Evolutionary conservation across 2,113 vertebrate genomes (phyloP), one percentile per base, ranked within the genome.

Genomic region (Lipotes vexillifer): DNA sequence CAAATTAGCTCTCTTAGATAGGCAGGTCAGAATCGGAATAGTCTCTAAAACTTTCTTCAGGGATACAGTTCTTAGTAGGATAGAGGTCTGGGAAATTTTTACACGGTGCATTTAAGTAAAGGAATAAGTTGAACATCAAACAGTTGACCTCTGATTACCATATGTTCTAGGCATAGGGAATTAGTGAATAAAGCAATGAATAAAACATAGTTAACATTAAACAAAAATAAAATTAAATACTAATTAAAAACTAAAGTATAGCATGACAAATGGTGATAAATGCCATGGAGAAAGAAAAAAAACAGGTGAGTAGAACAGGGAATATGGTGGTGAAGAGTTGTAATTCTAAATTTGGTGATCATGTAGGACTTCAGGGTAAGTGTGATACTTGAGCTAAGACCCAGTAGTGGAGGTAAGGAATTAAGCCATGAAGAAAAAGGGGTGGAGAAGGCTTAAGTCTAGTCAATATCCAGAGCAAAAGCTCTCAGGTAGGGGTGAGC

Each of bases 381-480:
- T 3, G 25, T 13, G 20, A 27, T 38, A 18, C 8, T 25, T 65
- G 36, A 44, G 7, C 3, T 38, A 61, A 72, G 65, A 63, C 23
- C 27, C 15, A 25, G 11, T 33, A 25, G 11, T 33, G 7, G 25
- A 57, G 17, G 12, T 36, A 71, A 93, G 41, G 25, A 83, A 82
- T 0, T 46, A 38, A 46, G n/a, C 3, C 17, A 57, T 49, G 44
- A 46, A 23, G 21, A 23, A 29, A 27, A 0, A 5, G 8, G 78
- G 2, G 3, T 3, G 12, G 27, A 21, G 8, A 15, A 38, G 18
- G 5, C 0, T 14, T 18, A 8, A n/a, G 5, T 6, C 25, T 9
- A 57, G 8, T 8, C 9, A 75, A n/a, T 1, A 87, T 2, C 9
- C 59, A 25, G 13, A 77, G 21, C 6, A 41, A 36, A 83, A 12